Base-by-base conservation (phyloP, 2,888 invertebrate species). In the Dasypolia templi region DNA sequence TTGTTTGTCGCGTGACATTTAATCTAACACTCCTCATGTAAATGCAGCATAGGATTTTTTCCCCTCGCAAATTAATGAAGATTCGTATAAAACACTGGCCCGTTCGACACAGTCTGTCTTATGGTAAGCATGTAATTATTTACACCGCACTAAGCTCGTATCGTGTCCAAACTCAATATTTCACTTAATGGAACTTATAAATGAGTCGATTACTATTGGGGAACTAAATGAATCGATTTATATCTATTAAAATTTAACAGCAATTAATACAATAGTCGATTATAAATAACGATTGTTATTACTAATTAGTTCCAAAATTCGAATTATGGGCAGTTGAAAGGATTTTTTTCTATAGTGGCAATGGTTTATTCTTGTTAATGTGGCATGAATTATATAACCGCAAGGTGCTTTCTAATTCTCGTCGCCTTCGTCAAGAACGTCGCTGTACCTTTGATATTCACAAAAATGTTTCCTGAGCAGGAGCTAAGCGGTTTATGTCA, bases 151-250 rank as follows among this genome's bases (percentile, higher is more conserved):
- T 53, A 63, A n/a, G 55, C 46, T 72, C 69, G 61, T 79, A 66
- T 85, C 86, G 85, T 86, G 86, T 83, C 69, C 68, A 66, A 80
- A 75, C 79, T 71, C 83, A 83, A 86, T 86, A 86, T 79, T 83
- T 86, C 76, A 86, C 79, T 74, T 67, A 81, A 75, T 79, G 64
- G 65, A 74, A 72, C 72, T 81, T 74, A 71, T 68, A 73, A 78
- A 82, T 74, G 70, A 81, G 75, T 61, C 83, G 79, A 85, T 85
- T 85, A 72, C 81, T 75, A 78, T 79, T 83, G 75, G 73, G 72
- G 74, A 78, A 81, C 72, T 56, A 73, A 81, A 76, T 72, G 67
- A 81, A 83, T 86, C 86, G 81, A 83, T 83, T 79, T 77, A 71
- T 72, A 78, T 78, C 83, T 86, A 83, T 86, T 78, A 67, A 58